Percentiles rank a stretch among this genome's conserved stretches.
phyloP scores from a whole-genome alignment of 2,797 vertebrate genomes.

The Anguilla pacifica region DNA sequence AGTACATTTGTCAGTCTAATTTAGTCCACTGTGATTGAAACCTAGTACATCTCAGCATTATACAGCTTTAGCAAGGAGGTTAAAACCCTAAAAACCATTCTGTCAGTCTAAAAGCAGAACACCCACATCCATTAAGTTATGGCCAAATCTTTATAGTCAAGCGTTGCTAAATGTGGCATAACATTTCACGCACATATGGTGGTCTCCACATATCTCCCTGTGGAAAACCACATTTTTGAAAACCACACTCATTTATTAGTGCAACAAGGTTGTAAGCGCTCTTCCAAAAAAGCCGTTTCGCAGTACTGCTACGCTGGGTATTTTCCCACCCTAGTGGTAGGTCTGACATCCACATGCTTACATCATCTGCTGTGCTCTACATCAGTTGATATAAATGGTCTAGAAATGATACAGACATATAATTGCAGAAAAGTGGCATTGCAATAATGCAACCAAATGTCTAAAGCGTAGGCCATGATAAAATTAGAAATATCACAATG shows the following conservation, averaged over 20 bases:
- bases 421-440: neutral
- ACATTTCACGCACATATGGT: conserved; percentile 53
- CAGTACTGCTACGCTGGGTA: neutral
- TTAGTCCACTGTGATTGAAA: neutral
- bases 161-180: conserved; percentile 44
- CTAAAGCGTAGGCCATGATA: neutral
- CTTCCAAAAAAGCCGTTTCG: conserved; percentile 49
- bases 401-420: neutral
- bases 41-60: neutral
- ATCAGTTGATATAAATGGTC: neutral
- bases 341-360: neutral
- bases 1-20: neutral
- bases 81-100: conserved; percentile 54
- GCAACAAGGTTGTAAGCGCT: conserved; percentile 60
- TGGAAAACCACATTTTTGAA: conserved; percentile 49
- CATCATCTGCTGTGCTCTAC: neutral
- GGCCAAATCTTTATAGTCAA: conserved; percentile 53
- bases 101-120: conserved; percentile 41
- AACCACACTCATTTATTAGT: conserved; percentile 61
- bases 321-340: conserved; percentile 7
- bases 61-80: conserved; percentile 47
- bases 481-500: neutral
- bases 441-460: neutral
- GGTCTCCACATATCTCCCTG: conserved; percentile 54
- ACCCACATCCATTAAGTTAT: conserved; percentile 44